Base-by-base conservation (phyloP, 1,140 invertebrate species). In the Drosophila ogumai region DNA sequence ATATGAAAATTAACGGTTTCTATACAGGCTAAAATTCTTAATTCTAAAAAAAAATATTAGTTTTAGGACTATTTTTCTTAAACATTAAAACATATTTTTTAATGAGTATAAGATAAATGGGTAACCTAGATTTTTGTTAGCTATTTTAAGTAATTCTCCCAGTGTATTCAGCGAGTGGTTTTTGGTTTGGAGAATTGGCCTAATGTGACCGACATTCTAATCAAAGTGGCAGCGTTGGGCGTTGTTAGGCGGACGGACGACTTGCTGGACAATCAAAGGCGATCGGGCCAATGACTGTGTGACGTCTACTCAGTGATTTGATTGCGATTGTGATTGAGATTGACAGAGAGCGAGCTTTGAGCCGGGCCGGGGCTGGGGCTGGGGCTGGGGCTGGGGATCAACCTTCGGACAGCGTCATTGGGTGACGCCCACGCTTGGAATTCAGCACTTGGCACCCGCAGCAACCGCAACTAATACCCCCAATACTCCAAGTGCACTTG, bases 381-480 rank as follows among this genome's bases (percentile, higher is more conserved):
- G 40, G 40, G 40, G 38, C 17, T 10, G 5, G 15, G 10, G 43
- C 15, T 25, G 28, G 38, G 49, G 44, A 38, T 47, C 82, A 80
- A 88, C 84, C 84, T 87, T 87, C 68, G 67, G 46, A 44, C 75
- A 13, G 36, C 44, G 68, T 71, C 68, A 72, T 57, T 72, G 69
- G 69, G 69, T 72, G 68, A 80, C 84, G 84, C 84, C 84, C 85
- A 88, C 84, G 50, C 72, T 80, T 90, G 84, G 84, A 87, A 87
- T 87, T 80, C 63, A 69, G 59, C 73, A 85, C 59, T 85, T 81
- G 76, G 73, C 82, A 87, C 56, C 67, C 56, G 46, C 75, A 64
- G 55, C 72, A 75, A 71, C 57, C 66, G 66, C 69, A 64, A 82
- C 67, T 79, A 87, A 82, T 79, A 44, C 63, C 63, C 41, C 31